Base-by-base conservation (phyloP, 2,888 invertebrate genomes). In the Troides oblongomaculatus region DNA sequence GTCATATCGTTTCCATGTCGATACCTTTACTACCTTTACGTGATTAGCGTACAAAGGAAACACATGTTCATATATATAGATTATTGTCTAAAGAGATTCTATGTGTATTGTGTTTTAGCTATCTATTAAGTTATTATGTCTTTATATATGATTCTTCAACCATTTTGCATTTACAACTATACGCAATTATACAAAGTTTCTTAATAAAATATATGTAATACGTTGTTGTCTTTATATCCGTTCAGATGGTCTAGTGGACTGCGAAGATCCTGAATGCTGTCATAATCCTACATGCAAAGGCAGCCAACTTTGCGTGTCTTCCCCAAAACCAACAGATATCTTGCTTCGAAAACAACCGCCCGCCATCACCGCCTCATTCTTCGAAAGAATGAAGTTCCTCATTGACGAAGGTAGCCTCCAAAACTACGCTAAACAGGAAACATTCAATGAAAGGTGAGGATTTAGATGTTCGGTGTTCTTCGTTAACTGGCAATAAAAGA, bases 231-330 rank as follows among this genome's bases (percentile, higher is more conserved):
- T 2, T 23, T 50, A 30, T 43, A 60, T 60, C 30, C 56, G 23
- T n/a, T 30, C 88, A 99, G 99, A 99, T 94, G 99, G 99, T 68
- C 94, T 99, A 71, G 95, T 96, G 69, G 99, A 99, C 90, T 99
- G 99, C 85, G 97, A 98, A 87, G 99, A 99, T 93, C 99, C 99
- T 0, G 99, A 99, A 90, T 99, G 99, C 87, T 99, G 99, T 86
- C 94, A 95, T 72, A 96, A 95, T 84, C 94, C 95, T 68, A 94
- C 95, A 23, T 98, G 98, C 82, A 95, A 96, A 77, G 96, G 95
- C 75, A 97, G 97, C 80, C 97, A 97, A 81, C 95, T 98, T 70
- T 99, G 99, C 90, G 97, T 98, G 10, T 97, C 98, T 0, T 97
- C 98, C 0, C 98, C 98, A 2, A 98, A 98, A 81, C 99, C 99